Evolutionary conservation across 2,888 invertebrate species (phyloP).

Genomic region (Synanthedon myopaeformis): DNA sequence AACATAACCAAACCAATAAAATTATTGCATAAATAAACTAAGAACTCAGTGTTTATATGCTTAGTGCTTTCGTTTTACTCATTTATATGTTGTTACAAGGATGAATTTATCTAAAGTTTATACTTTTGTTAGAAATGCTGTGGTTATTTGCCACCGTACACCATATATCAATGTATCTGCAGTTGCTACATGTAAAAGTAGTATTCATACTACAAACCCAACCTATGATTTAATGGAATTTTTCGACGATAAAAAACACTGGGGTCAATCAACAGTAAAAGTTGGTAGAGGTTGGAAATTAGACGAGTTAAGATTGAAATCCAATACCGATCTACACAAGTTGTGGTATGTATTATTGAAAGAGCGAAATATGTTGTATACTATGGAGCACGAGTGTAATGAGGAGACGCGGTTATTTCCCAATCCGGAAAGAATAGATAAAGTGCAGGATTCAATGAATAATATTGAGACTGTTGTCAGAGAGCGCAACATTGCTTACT

Average conservation of each 20-base stretch:
- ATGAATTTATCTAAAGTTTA: neutral
- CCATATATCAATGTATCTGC: neutral
- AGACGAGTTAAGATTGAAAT: slow-evolving; percentile 94
- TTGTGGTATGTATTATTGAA: slow-evolving; percentile 93
- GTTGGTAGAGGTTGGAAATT: slow-evolving; percentile 88
- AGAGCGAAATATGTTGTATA: slow-evolving; percentile 96
- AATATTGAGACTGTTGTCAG: slow-evolving; percentile 91
- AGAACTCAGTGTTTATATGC: too few relatives aligned
- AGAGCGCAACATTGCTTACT: slow-evolving; percentile 93
- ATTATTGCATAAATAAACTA: too few relatives aligned
- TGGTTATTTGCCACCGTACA: neutral
- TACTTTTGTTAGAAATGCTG: slow-evolving; percentile 1
- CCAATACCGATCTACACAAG: slow-evolving; percentile 95
- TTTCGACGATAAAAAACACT: slow-evolving; percentile 88
- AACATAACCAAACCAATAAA: too few relatives aligned
- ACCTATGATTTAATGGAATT: slow-evolving; percentile 82
- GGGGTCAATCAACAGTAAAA: slow-evolving; percentile 80
- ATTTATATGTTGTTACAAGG: neutral
- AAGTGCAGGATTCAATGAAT: slow-evolving; percentile 94
- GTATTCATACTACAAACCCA: slow-evolving; percentile 45
- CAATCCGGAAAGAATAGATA: slow-evolving; percentile 92
- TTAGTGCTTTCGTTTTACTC: too few relatives aligned
- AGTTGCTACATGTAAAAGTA: slow-evolving; percentile 11
- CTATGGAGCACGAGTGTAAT: slow-evolving; percentile 91
- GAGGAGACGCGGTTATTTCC: slow-evolving; percentile 79